Evolutionary conservation across 2,888 invertebrate species (phyloP), one percentile per base, ranked within the genome.

Genomic region (Melitaea athalia): DNA sequence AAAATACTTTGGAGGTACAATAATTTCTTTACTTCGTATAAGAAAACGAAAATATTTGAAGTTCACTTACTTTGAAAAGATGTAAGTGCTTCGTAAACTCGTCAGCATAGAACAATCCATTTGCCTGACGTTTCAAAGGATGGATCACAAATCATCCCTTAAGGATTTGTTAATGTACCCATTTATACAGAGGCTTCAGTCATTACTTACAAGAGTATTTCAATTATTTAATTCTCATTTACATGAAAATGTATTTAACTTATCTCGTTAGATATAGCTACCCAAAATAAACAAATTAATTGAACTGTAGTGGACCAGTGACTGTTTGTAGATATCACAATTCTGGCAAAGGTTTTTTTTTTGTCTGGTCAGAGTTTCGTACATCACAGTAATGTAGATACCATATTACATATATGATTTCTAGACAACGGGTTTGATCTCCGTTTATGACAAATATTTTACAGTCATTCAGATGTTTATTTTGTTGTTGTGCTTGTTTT

Each of bases 201-300:
- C n/a, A 15, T 17, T 24, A n/a, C 6, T 49, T 49, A 49, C n/a
- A n/a, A 15, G n/a, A 52, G 52, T 52, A 52, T 52, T 52, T 52
- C 12, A 17, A 12, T 12, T 17, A 11, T 31, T 24, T 52, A 12
- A 52, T 24, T 24, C 24, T 24, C 11, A 31, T 52, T 52, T 31
- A 52, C 52, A 52, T 52, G 11, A 45, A 52, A 31, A 52, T 31
- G 12, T 24, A 52, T 24, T 52, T 24, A 24, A 31, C 2, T 24
- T 1, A 15, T 17, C 8, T 50, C 7, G 10, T 15, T 4, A 24
- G 3, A 24, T 24, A 24, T 24, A 24, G 24, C 3, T 2, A 24
- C 24, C 24, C 6, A 4, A 50, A 14, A 17, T 17, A 50, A 15
- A 17, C 17, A 10, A 17, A 17, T 10, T 10, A 10, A 17, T 17